Evolutionary conservation across 2,888 invertebrate genomes (phyloP), one percentile per base, ranked within the genome.

Genomic region (Diaphora mendica): DNA sequence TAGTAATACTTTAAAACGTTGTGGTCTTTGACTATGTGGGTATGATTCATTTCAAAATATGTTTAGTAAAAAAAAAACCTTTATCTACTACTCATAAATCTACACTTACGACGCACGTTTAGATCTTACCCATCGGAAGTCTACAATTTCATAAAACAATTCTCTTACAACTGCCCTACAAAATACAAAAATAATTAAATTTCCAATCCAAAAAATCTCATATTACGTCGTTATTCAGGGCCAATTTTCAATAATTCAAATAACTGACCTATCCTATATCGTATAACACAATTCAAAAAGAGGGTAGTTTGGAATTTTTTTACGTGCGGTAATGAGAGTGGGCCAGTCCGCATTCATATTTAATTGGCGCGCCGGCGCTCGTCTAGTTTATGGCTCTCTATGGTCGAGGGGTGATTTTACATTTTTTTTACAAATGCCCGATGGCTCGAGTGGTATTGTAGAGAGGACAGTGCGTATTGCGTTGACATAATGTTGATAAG

Each of bases 371-470:
- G 86, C 86, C 86, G 84, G 81, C 86, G 85, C 73, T 80, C 76
- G 80, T 83, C 89, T 92, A 91, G 92, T 94, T 95, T 95, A 95
- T 91, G 88, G 90, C 91, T 80, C 93, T 94, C 92, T 86, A 83
- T 87, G 88, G 91, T 82, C 85, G 86, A 88, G 90, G 93, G 94
- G 92, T 90, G 94, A 93, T 94, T 94, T 93, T 91, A 91, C 91
- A 90, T 90, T 92, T 93, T 93, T 91, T 77, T 94, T 93, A 91
- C 92, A 93, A 94, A 94, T 91, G 89, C 91, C 91, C 93, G 91
- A 93, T 94, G 90, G 88, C 87, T 91, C 86, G 87, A 92, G 93
- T 91, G 88, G 92, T 92, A 94, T 94, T 95, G 94, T 95, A 89
- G 91, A 94, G 94, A 94, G 94, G 93, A 94, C 94, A 94, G 91